A percentile compares a stretch with the other conserved stretches of the same genome.
Conservation (phyloP, 2,888 invertebrate species). For the Drosophila flavopinicola region DNA sequence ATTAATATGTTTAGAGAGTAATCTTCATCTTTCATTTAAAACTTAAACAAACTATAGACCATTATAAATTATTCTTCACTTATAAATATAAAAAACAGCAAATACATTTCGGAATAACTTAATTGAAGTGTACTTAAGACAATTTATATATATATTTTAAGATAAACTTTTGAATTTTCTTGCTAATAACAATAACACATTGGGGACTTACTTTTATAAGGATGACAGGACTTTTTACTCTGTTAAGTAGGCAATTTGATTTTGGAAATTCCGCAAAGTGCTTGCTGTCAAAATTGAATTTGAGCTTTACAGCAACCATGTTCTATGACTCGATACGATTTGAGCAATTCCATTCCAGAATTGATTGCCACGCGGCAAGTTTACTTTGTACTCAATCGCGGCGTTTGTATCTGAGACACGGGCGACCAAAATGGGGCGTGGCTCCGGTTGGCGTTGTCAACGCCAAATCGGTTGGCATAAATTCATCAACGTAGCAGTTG, state of each 20-base stretch:
- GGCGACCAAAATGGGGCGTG: constrained; percentile 47
- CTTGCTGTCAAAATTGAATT: constrained; percentile 7
- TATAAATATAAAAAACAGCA: too few species aligned
- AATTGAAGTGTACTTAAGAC: too few species aligned
- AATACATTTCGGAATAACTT: too few species aligned
- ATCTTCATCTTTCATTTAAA: too few species aligned
- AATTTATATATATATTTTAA: too few species aligned
- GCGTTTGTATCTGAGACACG: constrained; percentile 51
- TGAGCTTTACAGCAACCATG: constrained; percentile 4
- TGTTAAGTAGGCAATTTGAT: too few species aligned
- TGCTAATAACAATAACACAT: too few species aligned
- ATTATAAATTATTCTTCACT: too few species aligned
- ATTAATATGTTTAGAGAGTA: too few species aligned
- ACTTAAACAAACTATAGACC: too few species aligned
- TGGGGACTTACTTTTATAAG: not conserved
- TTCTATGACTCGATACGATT: constrained; percentile 12
- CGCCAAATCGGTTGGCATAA: constrained; percentile 69
- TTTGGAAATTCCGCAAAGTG: not conserved
- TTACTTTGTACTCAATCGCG: constrained; percentile 52
- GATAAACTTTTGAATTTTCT: too few species aligned
- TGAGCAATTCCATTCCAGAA: constrained; percentile 28
- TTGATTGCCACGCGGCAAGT: constrained; percentile 43
- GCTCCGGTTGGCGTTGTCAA: constrained; percentile 39
- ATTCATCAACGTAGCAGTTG: constrained; percentile 67
- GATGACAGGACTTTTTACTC: not conserved